phyloP scores from a whole-genome alignment of 2,113 vertebrate genomes.

The Neodontobutis hainanensis region DNA sequence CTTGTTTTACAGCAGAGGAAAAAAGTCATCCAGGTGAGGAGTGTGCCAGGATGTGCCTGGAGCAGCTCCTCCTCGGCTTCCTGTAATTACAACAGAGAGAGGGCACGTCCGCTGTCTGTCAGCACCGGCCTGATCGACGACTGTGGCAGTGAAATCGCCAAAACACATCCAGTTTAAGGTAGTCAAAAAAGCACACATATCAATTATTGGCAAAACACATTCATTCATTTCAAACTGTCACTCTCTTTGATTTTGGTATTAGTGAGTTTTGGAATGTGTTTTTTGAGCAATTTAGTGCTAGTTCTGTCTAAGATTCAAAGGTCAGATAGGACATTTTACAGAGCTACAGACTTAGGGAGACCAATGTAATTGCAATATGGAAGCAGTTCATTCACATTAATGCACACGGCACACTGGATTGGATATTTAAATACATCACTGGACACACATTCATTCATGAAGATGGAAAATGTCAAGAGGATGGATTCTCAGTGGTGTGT shows the following conservation, averaged over 20 bases:
- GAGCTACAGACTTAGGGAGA: conserved; percentile 28
- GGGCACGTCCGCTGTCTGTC: conserved; percentile 67
- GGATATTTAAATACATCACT: conserved; percentile 43
- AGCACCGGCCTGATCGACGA: conserved; percentile 51
- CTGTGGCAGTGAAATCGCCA: conserved; percentile 27
- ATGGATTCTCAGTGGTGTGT: conserved; percentile 29
- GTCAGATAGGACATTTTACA: conserved; percentile 54
- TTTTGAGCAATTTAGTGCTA: background rate
- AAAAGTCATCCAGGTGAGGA: conserved; percentile 54
- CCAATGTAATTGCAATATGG: conserved; percentile 50
- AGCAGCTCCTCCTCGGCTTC: conserved; percentile 80
- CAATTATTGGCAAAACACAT: background rate
- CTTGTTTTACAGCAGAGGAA: conserved; percentile 23
- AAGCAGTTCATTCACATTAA: conserved; percentile 60
- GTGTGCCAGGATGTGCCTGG: conserved; percentile 68
- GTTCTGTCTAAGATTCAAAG: background rate
- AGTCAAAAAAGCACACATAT: background rate
- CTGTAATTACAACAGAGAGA: conserved; percentile 72
- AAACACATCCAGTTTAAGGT: conserved; percentile 34
- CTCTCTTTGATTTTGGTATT: background rate
- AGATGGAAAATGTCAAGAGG: conserved; percentile 12
- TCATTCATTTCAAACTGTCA: background rate
- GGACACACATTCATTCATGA: conserved; percentile 51
- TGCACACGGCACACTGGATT: conserved; percentile 32
- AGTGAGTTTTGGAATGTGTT: no score